Conservation (phyloP, 2,113 vertebrate species). For the Oostethus manadensis region DNA sequence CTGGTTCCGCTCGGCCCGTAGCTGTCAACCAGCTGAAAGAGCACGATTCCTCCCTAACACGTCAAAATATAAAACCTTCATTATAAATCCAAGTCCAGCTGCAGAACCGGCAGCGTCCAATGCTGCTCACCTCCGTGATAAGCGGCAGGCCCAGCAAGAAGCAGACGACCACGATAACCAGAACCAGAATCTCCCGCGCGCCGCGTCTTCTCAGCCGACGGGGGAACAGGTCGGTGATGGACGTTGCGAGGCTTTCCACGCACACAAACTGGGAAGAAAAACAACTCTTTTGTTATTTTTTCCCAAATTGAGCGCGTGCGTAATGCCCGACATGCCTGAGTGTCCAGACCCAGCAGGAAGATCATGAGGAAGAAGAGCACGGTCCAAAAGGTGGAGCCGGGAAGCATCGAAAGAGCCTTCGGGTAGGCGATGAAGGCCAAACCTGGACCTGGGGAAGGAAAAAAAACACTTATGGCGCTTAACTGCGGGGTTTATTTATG, state of each 20-base stretch:
- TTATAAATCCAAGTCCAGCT: too few species aligned
- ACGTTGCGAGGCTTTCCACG: slow-evolving; percentile 87
- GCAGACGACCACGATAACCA: slow-evolving; percentile 71
- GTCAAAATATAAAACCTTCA: too few species aligned
- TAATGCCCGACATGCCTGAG: slow-evolving; percentile 68
- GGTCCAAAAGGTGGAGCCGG: slow-evolving; percentile 82
- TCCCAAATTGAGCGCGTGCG: neutral
- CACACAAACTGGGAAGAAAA: slow-evolving; percentile 80
- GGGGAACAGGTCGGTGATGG: slow-evolving; percentile 84
- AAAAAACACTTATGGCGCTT: neutral
- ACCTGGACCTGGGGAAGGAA: slow-evolving; percentile 73
- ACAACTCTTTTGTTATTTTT: neutral
- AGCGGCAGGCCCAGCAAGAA: slow-evolving; percentile 84
- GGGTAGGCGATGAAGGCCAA: slow-evolving; percentile 84
- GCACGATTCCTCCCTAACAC: slow-evolving; percentile 57
- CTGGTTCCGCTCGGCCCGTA: slow-evolving; percentile 53
- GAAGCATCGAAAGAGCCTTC: slow-evolving; percentile 82
- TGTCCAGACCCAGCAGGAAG: slow-evolving; percentile 85
- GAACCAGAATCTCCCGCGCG: slow-evolving; percentile 78
- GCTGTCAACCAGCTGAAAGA: slow-evolving; percentile 60
- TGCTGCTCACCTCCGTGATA: slow-evolving; percentile 76
- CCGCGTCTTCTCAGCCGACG: slow-evolving; percentile 70
- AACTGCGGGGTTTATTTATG: neutral
- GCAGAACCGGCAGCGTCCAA: too few species aligned
- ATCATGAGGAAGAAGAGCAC: slow-evolving; percentile 93